Conservation (phyloP, 2,888 invertebrate species). For the Antheraea assamensis region DNA sequence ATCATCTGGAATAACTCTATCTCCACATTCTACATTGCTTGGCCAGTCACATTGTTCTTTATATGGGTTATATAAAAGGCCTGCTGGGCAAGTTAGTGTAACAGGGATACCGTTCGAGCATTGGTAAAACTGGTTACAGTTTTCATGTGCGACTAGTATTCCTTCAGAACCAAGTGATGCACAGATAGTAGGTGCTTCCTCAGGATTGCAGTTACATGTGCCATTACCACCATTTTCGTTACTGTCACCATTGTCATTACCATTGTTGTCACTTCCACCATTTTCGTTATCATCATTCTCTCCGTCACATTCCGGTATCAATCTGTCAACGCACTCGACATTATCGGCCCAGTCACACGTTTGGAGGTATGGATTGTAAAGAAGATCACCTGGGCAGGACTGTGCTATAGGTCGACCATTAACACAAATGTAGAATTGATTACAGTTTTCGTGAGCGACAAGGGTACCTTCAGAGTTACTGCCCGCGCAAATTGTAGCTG, state of each 20-base stretch:
- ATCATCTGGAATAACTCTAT: slow-evolving; percentile 27
- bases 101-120: slow-evolving; percentile 31
- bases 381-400: slow-evolving; percentile 33
- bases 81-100: slow-evolving; percentile 22
- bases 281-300: slow-evolving; percentile 20
- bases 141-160: slow-evolving; percentile 29
- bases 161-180: slow-evolving; percentile 3
- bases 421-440: slow-evolving; percentile 45
- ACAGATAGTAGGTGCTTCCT: slow-evolving; percentile 35
- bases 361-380: slow-evolving; percentile 37
- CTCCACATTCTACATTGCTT: slow-evolving; percentile 30
- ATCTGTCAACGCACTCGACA: slow-evolving; percentile 39
- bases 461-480: slow-evolving; percentile 38
- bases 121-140: slow-evolving; percentile 34
- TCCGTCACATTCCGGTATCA: slow-evolving; percentile 27
- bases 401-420: slow-evolving; percentile 36
- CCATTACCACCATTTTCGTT: slow-evolving; percentile 19
- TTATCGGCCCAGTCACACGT: slow-evolving; percentile 43
- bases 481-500: slow-evolving; percentile 39
- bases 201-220: slow-evolving; percentile 41
- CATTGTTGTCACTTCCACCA: slow-evolving; percentile 23
- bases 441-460: slow-evolving; percentile 49
- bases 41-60: slow-evolving; percentile 32
- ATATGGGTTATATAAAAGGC: slow-evolving; percentile 28
- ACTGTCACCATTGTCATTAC: slow-evolving; percentile 22